A percentile compares a stretch with the other conserved stretches of the same genome.
These are phyloP conservation scores for Chaetura pelagica DNA, from an alignment of 2,113 vertebrate species.

Conservation along the genomic window DNA sequence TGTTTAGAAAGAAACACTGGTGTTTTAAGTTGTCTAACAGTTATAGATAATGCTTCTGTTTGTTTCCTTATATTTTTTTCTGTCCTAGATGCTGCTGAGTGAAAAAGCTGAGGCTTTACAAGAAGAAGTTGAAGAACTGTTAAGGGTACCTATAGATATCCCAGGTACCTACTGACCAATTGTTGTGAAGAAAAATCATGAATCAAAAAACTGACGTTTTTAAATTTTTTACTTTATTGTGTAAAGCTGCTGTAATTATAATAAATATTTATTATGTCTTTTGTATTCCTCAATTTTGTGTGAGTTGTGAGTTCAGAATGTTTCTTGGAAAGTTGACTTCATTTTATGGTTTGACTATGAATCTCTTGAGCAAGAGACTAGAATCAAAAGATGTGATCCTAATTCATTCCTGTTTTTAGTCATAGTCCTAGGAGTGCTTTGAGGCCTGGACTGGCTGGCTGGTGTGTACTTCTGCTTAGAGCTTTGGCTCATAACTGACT, in stretches of 20 bases:
- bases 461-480: neutral
- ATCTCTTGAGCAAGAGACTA: neutral
- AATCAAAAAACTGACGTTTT: neutral
- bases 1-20: neutral
- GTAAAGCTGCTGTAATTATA: slow-evolving; percentile 28
- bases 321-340: neutral
- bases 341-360: neutral
- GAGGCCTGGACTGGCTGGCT: neutral
- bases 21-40: neutral
- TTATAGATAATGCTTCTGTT: neutral
- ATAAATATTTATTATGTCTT: slow-evolving; percentile 33
- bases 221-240: neutral
- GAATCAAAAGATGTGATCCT: neutral
- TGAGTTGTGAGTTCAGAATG: neutral
- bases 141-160: slow-evolving; percentile 82
- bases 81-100: slow-evolving; percentile 88
- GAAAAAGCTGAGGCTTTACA: slow-evolving; percentile 94
- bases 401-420: neutral
- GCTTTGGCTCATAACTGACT: neutral
- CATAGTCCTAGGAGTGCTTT: neutral
- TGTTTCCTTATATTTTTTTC: neutral
- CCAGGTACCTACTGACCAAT: slow-evolving; percentile 43
- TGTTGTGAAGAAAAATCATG: neutral
- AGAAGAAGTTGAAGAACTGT: slow-evolving; percentile 89
- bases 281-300: neutral